A percentile compares a stretch with the other conserved stretches of the same genome.
phyloP scores from a whole-genome alignment of 1,140 invertebrate species.

The Trichogramma pretiosum region DNA sequence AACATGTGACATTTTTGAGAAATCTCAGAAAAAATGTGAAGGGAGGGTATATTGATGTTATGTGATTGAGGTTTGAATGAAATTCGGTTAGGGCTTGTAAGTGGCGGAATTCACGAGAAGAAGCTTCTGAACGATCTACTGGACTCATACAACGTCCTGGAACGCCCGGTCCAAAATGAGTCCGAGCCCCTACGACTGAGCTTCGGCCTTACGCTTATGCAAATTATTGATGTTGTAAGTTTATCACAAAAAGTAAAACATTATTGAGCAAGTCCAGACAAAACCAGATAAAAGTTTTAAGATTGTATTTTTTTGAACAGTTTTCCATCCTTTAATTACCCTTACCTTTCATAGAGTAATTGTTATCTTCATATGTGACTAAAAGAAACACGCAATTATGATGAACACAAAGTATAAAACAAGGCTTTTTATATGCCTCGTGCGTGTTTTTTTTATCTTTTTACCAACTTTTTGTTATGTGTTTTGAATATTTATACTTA shows the following conservation, averaged over 20 bases:
- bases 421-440: too few relatives aligned
- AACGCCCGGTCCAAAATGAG: slow-evolving; percentile 94
- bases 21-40: too few relatives aligned
- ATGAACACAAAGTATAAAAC: too few relatives aligned
- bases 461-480: too few relatives aligned
- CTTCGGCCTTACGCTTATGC: slow-evolving; percentile 96
- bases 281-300: not conserved
- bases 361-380: too few relatives aligned
- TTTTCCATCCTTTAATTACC: not conserved
- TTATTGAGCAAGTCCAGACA: not conserved
- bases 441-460: too few relatives aligned
- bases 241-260: slow-evolving; percentile 16
- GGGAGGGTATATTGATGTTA: too few relatives aligned
- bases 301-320: not conserved
- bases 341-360: not conserved
- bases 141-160: slow-evolving; percentile 92
- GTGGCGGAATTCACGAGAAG: slow-evolving; percentile 85
- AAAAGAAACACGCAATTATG: too few relatives aligned
- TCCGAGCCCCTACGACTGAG: slow-evolving; percentile 89
- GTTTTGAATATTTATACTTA: too few relatives aligned
- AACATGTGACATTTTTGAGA: too few relatives aligned
- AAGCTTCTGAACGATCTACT: slow-evolving; percentile 85
- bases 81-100: slow-evolving; percentile 45
- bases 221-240: slow-evolving; percentile 99
- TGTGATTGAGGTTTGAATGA: slow-evolving; percentile 19